Base-by-base conservation (phyloP, 2,797 vertebrate species). In the Anolis apletophallus region DNA sequence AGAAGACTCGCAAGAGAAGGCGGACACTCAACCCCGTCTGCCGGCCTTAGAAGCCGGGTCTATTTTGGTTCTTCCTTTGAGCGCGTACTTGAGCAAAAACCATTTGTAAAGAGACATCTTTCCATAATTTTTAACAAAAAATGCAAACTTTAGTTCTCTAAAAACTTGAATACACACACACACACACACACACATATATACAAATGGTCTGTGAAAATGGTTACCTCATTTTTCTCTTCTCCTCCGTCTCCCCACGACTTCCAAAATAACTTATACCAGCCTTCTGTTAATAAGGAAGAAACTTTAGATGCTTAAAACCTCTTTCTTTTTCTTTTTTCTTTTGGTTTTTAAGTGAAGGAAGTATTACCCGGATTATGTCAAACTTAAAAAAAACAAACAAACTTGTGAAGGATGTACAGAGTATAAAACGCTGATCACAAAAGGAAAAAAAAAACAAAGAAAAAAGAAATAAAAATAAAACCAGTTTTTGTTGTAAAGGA, bases 171-270 rank as follows among this genome's bases (percentile, higher is more conserved):
- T 97, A 96, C 46, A 46, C 46, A 46, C 46, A 46, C 46, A 46
- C 40, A 98, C 97, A 97, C n/a, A 32, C 16, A n/a, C n/a, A 55
- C 52, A 71, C 55, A n/a, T 1, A 72, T 0, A 54, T 72, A 83
- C 91, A 97, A 98, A 97, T 97, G 96, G 98, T 99, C 98, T 99
- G 98, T 99, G 98, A 99, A 99, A 87, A 87, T 98, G 97, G 81
- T 98, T 98, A 99, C 98, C 98, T 98, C 98, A 97, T 97, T 97
- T 98, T 95, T 64, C 36, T 26, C 34, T 40, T 29, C 64, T 50
- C 12, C 59, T n/a, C n/a, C n/a, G n/a, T 16, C 23, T 16, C 3
- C 8, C 13, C 23, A 14, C 16, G 1, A 17, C n/a, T 23, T 64
- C 46, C 86, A 79, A 96, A 98, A 97, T 98, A 98, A 98, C 96